Base-by-base conservation (phyloP, 2,888 invertebrate genomes). In the Drosophila mulleri region DNA sequence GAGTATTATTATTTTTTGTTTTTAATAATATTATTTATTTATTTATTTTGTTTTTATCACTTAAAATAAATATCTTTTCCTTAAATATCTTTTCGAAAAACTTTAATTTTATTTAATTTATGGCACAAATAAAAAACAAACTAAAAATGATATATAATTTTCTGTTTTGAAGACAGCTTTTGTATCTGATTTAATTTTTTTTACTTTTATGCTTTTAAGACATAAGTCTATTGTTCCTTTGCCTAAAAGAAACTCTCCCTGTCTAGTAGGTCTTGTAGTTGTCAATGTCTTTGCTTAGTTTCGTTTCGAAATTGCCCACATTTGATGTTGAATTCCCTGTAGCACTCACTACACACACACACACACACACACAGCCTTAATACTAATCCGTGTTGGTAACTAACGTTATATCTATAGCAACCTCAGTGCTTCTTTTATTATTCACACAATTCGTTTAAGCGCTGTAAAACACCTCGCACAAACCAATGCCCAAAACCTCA, bases 381-480 rank as follows among this genome's bases (percentile, higher is more conserved):
- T 69, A 72, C 80, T 82, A 85, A 82, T 80, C 80, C 80, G 65
- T 69, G 85, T 59, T 76, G 80, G 80, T 76, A 80, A 80, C 83
- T 82, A 80, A 76, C 70, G 60, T 65, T 45, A 75, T 75, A 65
- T 61, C 61, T 75, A 75, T 69, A 65, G 69, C 52, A 69, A 68
- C 67, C 81, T 68, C 68, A 70, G 79, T 72, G 74, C 75, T 67
- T 68, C 73, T 63, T 84, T 78, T 83, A 83, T 83, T 86, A 83
- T 83, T 81, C 78, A 81, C 83, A 86, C 84, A 86, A 86, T 86
- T 86, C 83, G 83, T 75, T 83, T 83, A 83, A 84, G 82, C 79
- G 66, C 56, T 67, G 82, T 47, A 78, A 39, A 86, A 68, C 86
- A 81, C 75, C 81, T 80, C 78, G 48, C 53, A 56, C 70, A 52